Evolutionary conservation across 2,797 vertebrate genomes (phyloP).

Genomic region (Valencia hispanica): DNA sequence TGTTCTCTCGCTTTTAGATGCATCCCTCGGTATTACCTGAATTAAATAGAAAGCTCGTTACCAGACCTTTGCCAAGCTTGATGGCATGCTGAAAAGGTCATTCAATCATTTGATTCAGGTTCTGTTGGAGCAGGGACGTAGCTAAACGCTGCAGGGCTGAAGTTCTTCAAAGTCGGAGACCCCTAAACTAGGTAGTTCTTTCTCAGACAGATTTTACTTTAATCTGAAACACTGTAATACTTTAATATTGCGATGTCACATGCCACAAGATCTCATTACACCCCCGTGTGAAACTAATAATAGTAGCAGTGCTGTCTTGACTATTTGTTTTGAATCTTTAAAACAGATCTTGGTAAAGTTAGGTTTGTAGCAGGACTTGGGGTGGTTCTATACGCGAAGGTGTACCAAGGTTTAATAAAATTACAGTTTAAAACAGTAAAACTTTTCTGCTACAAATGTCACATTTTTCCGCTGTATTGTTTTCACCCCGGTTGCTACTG

Average conservation of each 20-base stretch:
- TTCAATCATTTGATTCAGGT: not conserved
- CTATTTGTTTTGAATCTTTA: conserved; percentile 41
- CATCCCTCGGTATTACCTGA: not conserved
- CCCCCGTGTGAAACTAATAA: not conserved
- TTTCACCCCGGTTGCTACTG: too few relatives aligned
- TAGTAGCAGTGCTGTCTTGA: not conserved
- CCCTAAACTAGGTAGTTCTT: not conserved
- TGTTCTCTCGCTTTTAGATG: not conserved
- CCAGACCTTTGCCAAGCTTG: not conserved
- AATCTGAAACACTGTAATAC: not conserved
- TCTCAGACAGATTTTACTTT: not conserved
- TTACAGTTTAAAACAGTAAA: not conserved
- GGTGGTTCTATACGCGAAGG: not conserved
- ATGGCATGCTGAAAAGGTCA: not conserved
- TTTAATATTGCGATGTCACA: not conserved
- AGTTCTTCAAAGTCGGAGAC: not conserved
- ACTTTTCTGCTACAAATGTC: too few relatives aligned
- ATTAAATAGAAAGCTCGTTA: not conserved
- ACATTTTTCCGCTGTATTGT: too few relatives aligned
- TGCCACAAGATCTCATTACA: not conserved
- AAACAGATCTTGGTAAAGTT: conserved; percentile 62
- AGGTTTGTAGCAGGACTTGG: conserved; percentile 7
- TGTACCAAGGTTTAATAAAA: not conserved
- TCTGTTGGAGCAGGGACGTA: not conserved
- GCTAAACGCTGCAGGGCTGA: not conserved